Percentiles rank a stretch among this genome's conserved stretches.
These are phyloP conservation scores for Cardiocondyla obscurior DNA, from an alignment of 1,140 invertebrate genomes.

Conservation along the genomic window DNA sequence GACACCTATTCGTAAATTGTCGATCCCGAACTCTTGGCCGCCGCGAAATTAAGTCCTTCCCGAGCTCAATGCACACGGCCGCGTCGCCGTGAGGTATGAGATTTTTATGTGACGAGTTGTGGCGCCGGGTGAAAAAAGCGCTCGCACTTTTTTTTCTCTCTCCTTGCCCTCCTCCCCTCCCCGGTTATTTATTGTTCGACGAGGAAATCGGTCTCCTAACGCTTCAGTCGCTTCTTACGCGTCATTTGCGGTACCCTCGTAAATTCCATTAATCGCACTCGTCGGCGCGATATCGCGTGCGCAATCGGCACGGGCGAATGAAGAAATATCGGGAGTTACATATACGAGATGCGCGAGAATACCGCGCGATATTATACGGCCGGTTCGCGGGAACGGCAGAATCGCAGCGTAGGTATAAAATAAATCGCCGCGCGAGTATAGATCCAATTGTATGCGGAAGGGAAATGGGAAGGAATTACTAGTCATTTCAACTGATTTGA, in stretches of 20 bases:
- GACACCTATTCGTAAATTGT: slow-evolving; percentile 8
- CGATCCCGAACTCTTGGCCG: no score
- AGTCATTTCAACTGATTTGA: slow-evolving; percentile 15
- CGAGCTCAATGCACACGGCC: background rate
- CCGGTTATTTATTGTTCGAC: slow-evolving; percentile 32
- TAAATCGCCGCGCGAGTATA: slow-evolving; percentile 30
- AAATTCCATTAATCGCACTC: slow-evolving; percentile 46
- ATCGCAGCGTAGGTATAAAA: background rate
- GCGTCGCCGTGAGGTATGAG: background rate
- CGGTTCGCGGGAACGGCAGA: background rate
- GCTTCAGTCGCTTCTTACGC: slow-evolving; percentile 35
- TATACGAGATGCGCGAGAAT: background rate
- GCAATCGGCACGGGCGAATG: background rate
- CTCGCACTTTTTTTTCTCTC: no score
- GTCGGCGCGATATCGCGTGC: slow-evolving; percentile 15
- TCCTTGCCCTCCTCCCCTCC: no score
- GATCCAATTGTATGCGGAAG: background rate
- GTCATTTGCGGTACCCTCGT: slow-evolving; percentile 43
- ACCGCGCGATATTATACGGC: slow-evolving; percentile 10
- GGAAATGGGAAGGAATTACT: background rate
- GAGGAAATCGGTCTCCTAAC: slow-evolving; percentile 20
- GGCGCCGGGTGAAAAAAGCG: background rate
- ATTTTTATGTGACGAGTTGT: background rate
- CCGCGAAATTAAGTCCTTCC: slow-evolving; percentile 33
- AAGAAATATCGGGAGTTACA: slow-evolving; percentile 4